A percentile compares a stretch with the other conserved stretches of the same genome.
These are phyloP conservation scores for Neomorphus geoffroyi DNA, from an alignment of 2,797 vertebrate genomes.

Conservation along the genomic window DNA sequence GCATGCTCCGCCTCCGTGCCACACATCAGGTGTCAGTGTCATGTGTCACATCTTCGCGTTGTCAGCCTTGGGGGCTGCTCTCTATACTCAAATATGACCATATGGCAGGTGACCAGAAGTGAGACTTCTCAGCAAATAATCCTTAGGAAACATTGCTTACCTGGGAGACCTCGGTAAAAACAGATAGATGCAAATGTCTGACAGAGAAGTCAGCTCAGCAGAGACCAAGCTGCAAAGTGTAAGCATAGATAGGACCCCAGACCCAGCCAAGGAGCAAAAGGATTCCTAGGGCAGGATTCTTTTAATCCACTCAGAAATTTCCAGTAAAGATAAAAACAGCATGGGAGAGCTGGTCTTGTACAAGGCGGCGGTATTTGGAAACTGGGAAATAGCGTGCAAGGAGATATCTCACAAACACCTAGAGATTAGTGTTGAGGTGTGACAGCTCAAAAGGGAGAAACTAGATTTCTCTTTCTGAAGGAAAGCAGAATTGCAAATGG, in stretches of 20 bases:
- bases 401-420: background rate
- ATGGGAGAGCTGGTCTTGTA: background rate
- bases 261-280: background rate
- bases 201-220: background rate
- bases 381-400: background rate
- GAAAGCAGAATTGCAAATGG: background rate
- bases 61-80: background rate
- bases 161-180: background rate
- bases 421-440: background rate
- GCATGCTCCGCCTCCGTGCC: fast-evolving
- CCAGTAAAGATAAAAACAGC: background rate
- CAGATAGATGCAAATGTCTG: background rate
- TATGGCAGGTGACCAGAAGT: background rate
- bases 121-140: background rate
- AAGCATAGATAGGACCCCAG: background rate
- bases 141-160: background rate
- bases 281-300: background rate
- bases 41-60: background rate
- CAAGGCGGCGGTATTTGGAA: background rate
- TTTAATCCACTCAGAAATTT: background rate
- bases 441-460: background rate
- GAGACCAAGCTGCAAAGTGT: background rate
- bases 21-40: fast-evolving
- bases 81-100: background rate
- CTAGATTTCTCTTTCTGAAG: background rate